Conservation (phyloP, 2,113 vertebrate species). For the Gopherus flavomarginatus region DNA sequence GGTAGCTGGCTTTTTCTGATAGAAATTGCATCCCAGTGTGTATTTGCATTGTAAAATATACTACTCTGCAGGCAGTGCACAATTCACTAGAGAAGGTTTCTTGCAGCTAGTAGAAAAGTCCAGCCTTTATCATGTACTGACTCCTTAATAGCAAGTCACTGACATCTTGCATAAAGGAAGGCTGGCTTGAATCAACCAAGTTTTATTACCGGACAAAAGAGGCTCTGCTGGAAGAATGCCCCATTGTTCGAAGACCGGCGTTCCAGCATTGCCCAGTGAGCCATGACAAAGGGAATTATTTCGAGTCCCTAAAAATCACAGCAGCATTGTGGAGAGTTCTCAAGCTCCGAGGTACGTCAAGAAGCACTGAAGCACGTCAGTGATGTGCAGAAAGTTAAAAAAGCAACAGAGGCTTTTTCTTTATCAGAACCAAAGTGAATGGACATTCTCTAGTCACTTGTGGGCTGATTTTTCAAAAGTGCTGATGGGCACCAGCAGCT, state of each 20-base stretch:
- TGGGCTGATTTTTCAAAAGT: neutral
- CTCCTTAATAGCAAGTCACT: constrained; percentile 17
- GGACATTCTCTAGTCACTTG: neutral
- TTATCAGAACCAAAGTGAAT: neutral
- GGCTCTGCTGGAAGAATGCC: constrained; percentile 42
- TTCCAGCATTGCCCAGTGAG: neutral
- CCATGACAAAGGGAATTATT: constrained; percentile 52
- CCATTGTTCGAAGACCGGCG: constrained; percentile 36
- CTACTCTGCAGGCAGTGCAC: neutral
- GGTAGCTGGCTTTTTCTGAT: neutral
- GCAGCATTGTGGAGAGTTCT: neutral
- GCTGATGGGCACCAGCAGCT: neutral
- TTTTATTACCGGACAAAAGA: constrained; percentile 6
- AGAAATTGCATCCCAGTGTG: neutral
- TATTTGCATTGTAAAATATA: neutral
- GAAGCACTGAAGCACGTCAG: constrained; percentile 15
- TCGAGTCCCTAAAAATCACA: constrained; percentile 40
- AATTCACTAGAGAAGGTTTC: neutral
- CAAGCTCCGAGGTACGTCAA: neutral
- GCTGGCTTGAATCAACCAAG: neutral
- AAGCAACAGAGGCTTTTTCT: neutral
- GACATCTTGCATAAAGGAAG: constrained; percentile 30
- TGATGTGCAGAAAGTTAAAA: neutral
- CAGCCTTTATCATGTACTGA: neutral
- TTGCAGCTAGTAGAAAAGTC: neutral